phyloP scores from a whole-genome alignment of 2,113 vertebrate species.

The Lates calcarifer region DNA sequence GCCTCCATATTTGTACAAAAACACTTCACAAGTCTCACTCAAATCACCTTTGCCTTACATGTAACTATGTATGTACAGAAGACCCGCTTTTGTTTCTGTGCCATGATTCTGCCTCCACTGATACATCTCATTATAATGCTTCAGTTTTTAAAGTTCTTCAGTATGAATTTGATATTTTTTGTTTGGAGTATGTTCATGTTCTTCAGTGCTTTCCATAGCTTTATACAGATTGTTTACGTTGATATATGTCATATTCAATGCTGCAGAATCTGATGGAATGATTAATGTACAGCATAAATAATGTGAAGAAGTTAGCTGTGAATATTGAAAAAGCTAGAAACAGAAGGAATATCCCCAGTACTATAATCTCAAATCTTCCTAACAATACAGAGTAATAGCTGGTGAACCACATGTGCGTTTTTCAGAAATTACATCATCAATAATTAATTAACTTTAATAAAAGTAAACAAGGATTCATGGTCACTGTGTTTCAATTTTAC shows the following conservation, averaged over 20 bases:
- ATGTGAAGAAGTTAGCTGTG: slow-evolving; percentile 31
- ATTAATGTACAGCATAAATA: slow-evolving; percentile 33
- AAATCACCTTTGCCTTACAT: slow-evolving; percentile 69
- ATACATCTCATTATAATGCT: not conserved
- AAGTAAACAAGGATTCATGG: not conserved
- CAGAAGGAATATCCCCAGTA: not conserved
- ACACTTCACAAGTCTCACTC: slow-evolving; percentile 2
- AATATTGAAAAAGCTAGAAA: slow-evolving; percentile 8
- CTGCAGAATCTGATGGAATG: slow-evolving; percentile 7
- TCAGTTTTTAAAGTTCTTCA: slow-evolving; percentile 1
- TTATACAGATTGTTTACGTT: slow-evolving; percentile 20
- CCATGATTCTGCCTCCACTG: not conserved
- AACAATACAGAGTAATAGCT: not conserved
- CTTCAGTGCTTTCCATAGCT: not conserved
- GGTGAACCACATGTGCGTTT: slow-evolving; percentile 1
- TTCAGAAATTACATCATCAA: not conserved
- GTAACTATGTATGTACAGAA: slow-evolving; percentile 3
- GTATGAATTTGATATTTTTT: not conserved
- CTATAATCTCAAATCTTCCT: not conserved
- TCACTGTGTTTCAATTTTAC: not conserved
- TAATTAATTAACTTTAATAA: no score
- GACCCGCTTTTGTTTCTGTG: slow-evolving; percentile 7
- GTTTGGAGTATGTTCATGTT: not conserved
- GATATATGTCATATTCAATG: slow-evolving; percentile 15
- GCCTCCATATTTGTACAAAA: slow-evolving; percentile 18